These are phyloP conservation scores for Sebastes fasciatus DNA, from an alignment of 2,113 vertebrate genomes.

Conservation along the genomic window DNA sequence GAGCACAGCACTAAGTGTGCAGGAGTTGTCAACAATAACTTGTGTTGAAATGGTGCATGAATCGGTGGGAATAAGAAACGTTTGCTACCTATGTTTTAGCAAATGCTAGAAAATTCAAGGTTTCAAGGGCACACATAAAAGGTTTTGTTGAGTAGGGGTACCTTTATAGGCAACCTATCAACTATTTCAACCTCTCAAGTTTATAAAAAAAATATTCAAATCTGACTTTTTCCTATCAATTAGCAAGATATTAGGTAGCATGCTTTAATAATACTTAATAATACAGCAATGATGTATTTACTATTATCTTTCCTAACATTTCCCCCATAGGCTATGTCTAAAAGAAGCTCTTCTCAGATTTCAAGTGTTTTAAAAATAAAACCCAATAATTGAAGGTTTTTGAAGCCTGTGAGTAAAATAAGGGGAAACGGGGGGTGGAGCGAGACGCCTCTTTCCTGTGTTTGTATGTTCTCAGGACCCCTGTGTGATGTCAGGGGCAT, in stretches of 20 bases:
- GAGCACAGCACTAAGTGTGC: no score
- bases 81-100: background rate
- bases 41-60: background rate
- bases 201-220: background rate
- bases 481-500: background rate
- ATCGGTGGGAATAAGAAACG: background rate
- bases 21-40: no score
- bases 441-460: slow-evolving; percentile 1
- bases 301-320: background rate
- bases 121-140: background rate
- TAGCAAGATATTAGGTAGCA: background rate
- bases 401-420: background rate
- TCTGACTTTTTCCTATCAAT: no score
- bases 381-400: background rate
- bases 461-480: slow-evolving; percentile 72
- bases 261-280: background rate
- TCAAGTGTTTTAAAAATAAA: background rate
- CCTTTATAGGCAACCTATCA: background rate
- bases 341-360: background rate
- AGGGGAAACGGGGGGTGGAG: background rate
- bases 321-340: background rate
- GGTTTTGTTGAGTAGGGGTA: background rate
- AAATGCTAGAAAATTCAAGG: background rate
- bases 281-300: background rate
- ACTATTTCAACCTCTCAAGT: background rate